Evolutionary conservation across 2,888 invertebrate species (phyloP).

Genomic region (Pollenia amentaria): DNA sequence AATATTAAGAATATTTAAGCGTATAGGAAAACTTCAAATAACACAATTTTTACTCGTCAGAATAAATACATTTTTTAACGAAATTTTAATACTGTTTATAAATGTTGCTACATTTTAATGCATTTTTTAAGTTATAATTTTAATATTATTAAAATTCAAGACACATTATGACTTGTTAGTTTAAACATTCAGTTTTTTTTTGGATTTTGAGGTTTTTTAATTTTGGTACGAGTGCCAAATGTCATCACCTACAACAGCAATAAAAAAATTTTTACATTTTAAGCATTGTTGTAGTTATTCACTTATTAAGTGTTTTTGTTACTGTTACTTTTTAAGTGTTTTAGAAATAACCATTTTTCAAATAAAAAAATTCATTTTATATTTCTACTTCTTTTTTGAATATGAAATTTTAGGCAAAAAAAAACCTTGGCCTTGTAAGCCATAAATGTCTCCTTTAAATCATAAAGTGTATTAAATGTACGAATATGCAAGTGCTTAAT

Average conservation of each 20-base stretch:
- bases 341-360: not conserved
- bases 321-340: conserved; percentile 3
- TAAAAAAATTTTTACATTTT: conserved; percentile 30
- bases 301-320: too few relatives aligned
- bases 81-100: not conserved
- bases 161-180: conserved; percentile 47
- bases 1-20: conserved; percentile 23
- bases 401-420: conserved; percentile 20
- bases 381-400: not conserved
- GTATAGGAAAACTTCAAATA: not conserved
- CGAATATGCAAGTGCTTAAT: not conserved
- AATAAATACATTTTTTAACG: not conserved
- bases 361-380: not conserved
- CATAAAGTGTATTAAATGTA: not conserved
- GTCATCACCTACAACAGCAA: conserved; percentile 63
- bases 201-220: conserved; percentile 17
- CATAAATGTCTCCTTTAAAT: conserved; percentile 61
- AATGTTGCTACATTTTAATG: conserved; percentile 14
- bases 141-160: conserved; percentile 47
- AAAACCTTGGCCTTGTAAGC: conserved; percentile 79
- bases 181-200: conserved; percentile 46
- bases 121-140: not conserved
- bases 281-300: conserved; percentile 14
- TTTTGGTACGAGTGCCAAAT: conserved; percentile 62
- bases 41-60: not conserved